These are phyloP conservation scores for Carpatolechia fugitivella DNA, from an alignment of 2,888 invertebrate species.

Conservation along the genomic window DNA sequence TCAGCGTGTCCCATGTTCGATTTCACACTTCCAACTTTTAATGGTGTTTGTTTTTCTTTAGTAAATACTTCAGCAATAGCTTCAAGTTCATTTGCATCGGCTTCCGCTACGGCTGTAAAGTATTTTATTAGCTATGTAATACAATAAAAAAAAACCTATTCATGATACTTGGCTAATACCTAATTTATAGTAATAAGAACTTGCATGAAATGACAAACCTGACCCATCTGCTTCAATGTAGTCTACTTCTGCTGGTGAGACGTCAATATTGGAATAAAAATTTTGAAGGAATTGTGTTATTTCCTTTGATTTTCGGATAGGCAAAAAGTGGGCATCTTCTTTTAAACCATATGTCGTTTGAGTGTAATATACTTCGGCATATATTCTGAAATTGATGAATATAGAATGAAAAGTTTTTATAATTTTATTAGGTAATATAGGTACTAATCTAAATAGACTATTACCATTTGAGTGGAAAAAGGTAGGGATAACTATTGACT, in stretches of 20 bases:
- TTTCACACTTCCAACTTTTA: slow-evolving; percentile 71
- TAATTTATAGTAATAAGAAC: no score
- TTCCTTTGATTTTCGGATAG: slow-evolving; percentile 38
- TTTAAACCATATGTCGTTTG: slow-evolving; percentile 36
- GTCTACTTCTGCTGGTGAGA: slow-evolving; percentile 83
- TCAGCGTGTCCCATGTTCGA: slow-evolving; percentile 61
- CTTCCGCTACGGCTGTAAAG: slow-evolving; percentile 66
- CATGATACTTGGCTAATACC: no score
- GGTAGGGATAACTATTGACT: no score
- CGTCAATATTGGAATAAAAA: slow-evolving; percentile 79
- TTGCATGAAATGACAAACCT: no score
- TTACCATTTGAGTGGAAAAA: no score
- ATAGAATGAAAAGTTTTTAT: no score
- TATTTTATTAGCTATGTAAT: not conserved
- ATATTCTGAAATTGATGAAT: slow-evolving; percentile 37
- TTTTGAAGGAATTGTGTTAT: slow-evolving; percentile 73
- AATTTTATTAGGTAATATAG: no score
- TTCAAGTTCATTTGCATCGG: slow-evolving; percentile 82
- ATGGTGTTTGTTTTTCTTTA: slow-evolving; percentile 51
- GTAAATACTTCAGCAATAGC: slow-evolving; percentile 79
- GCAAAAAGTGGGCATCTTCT: slow-evolving; percentile 33
- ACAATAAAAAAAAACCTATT: no score
- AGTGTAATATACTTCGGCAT: slow-evolving; percentile 47
- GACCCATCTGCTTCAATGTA: slow-evolving; percentile 92
- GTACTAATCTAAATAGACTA: no score